Evolutionary conservation across 2,797 vertebrate species (phyloP).

Genomic region (Smutsia gigantea): DNA sequence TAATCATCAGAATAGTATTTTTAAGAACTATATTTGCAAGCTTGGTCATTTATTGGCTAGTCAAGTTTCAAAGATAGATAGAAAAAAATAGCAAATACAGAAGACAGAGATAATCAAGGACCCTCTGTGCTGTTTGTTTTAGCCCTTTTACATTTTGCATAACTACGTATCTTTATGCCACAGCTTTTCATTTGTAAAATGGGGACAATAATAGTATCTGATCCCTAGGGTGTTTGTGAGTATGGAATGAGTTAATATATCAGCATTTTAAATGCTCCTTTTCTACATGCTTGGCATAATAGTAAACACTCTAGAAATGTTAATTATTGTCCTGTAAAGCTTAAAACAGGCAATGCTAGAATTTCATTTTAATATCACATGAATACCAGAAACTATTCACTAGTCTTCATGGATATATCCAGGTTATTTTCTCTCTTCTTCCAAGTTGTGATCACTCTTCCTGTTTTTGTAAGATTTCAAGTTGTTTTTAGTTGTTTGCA

Average conservation of each 20-base stretch:
- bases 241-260: neutral
- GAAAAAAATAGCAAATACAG: neutral
- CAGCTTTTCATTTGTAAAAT: neutral
- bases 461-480: neutral
- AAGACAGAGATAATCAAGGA: neutral
- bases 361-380: constrained; percentile 7
- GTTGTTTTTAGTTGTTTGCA: neutral
- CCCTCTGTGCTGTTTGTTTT: neutral
- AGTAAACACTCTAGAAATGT: neutral
- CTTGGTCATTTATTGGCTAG: neutral
- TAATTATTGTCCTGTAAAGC: neutral
- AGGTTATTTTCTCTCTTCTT: constrained; percentile 10
- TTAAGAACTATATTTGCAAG: neutral
- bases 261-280: neutral
- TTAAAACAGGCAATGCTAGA: neutral
- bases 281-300: neutral
- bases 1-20: neutral
- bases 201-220: neutral
- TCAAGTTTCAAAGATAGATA: neutral
- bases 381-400: neutral
- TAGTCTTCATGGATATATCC: neutral
- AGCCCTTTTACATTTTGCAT: neutral
- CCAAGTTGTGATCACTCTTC: neutral
- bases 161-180: neutral
- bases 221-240: neutral